Evolutionary conservation across 2,888 invertebrate species (phyloP).

Genomic region (Iselma pallidipennis): DNA sequence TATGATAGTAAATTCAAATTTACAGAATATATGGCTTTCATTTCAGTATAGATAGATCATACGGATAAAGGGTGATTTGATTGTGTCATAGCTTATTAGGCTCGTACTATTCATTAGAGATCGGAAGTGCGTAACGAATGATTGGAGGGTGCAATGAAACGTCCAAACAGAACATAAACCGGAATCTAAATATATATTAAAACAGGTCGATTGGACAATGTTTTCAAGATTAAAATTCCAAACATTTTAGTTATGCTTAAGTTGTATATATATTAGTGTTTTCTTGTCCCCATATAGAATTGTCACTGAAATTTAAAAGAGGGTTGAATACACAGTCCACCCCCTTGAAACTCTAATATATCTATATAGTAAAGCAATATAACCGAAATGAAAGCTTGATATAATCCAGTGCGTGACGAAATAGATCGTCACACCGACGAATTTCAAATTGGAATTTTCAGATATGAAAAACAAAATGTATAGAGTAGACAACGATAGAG

Average conservation of each 20-base stretch:
- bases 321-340: slow-evolving; percentile 42
- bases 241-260: slow-evolving; percentile 39
- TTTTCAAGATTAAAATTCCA: slow-evolving; percentile 48
- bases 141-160: slow-evolving; percentile 16
- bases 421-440: slow-evolving; percentile 31
- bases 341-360: slow-evolving; percentile 26
- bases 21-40: neutral
- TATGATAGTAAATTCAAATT: neutral
- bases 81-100: neutral
- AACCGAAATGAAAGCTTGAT: slow-evolving; percentile 29
- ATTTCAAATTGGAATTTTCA: slow-evolving; percentile 31
- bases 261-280: slow-evolving; percentile 35
- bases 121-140: slow-evolving; percentile 23
- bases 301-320: slow-evolving; percentile 20
- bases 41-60: neutral
- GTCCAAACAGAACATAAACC: slow-evolving; percentile 23
- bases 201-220: slow-evolving; percentile 40
- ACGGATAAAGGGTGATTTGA: neutral
- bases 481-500: neutral
- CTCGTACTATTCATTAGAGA: slow-evolving; percentile 12
- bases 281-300: slow-evolving; percentile 38
- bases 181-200: slow-evolving; percentile 28
- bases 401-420: slow-evolving; percentile 33
- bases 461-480: slow-evolving; percentile 1
- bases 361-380: slow-evolving; percentile 20